Evolutionary conservation across 2,888 invertebrate genomes (phyloP).

Genomic region (Mamestra brassicae): DNA sequence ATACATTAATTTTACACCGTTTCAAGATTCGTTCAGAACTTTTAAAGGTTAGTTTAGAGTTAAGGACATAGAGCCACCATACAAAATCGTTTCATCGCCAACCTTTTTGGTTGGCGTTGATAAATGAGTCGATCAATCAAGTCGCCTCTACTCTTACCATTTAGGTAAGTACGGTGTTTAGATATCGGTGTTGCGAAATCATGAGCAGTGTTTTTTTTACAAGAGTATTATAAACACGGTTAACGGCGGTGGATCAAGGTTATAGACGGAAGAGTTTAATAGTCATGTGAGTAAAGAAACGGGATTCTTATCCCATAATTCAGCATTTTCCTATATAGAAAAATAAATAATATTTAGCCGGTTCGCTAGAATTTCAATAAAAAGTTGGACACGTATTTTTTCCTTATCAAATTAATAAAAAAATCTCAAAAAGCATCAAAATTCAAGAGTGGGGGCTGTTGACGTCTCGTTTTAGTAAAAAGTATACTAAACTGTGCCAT

Average conservation of each 20-base stretch:
- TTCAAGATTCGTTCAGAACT: too few relatives aligned
- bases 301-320: neutral
- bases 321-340: too few relatives aligned
- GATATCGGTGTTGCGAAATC: constrained; percentile 37
- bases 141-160: constrained; percentile 36
- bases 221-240: neutral
- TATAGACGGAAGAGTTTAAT: neutral
- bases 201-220: constrained; percentile 3
- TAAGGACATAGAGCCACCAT: neutral
- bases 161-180: constrained; percentile 25
- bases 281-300: neutral
- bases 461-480: too few relatives aligned
- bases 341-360: too few relatives aligned
- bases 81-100: constrained; percentile 27
- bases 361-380: too few relatives aligned
- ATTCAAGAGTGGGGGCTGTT: too few relatives aligned
- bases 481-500: too few relatives aligned
- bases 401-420: too few relatives aligned
- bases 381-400: too few relatives aligned
- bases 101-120: constrained; percentile 48
- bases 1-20: neutral
- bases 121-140: constrained; percentile 61
- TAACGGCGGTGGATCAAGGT: neutral
- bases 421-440: too few relatives aligned
- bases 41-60: constrained; percentile 1